phyloP scores from a whole-genome alignment of 1,140 invertebrate genomes.

The Drosophila orosa region DNA sequence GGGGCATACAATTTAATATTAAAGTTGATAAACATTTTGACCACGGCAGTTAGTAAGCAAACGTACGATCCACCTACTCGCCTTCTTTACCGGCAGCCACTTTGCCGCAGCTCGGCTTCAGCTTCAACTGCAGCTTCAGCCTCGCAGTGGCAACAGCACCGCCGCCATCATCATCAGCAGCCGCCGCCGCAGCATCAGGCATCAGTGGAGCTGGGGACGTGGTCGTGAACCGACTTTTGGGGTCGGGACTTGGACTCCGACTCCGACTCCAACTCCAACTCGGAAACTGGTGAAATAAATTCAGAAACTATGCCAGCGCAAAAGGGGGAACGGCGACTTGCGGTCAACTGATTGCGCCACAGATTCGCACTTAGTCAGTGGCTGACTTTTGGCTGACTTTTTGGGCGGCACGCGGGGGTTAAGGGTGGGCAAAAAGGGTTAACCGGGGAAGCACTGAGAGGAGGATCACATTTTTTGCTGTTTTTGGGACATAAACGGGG shows the following conservation, averaged over 20 bases:
- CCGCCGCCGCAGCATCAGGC: slow-evolving; percentile 5
- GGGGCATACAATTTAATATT: slow-evolving; percentile 83
- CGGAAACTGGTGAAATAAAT: slow-evolving; percentile 73
- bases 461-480: slow-evolving; percentile 30
- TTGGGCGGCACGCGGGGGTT: slow-evolving; percentile 22
- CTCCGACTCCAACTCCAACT: slow-evolving; percentile 11
- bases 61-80: slow-evolving; percentile 83
- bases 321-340: slow-evolving; percentile 23
- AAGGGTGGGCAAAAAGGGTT: slow-evolving; percentile 9
- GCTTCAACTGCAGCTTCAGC: slow-evolving; percentile 37
- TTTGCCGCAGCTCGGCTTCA: slow-evolving; percentile 15
- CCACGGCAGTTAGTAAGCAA: slow-evolving; percentile 84
- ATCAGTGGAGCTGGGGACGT: slow-evolving; percentile 33
- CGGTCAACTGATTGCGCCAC: slow-evolving; percentile 80
- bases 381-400: slow-evolving; percentile 47
- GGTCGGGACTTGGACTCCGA: slow-evolving; percentile 29
- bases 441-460: slow-evolving; percentile 5
- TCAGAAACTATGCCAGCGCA: slow-evolving; percentile 75
- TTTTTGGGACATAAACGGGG: slow-evolving; percentile 76
- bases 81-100: slow-evolving; percentile 77
- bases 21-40: slow-evolving; percentile 84
- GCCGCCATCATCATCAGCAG: slow-evolving; percentile 57
- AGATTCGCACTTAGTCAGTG: slow-evolving; percentile 82
- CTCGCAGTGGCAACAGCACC: slow-evolving; percentile 56
- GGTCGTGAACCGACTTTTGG: slow-evolving; percentile 70